These are phyloP conservation scores for Brachionus paranguensis DNA, from an alignment of 1,140 invertebrate genomes.

Conservation along the genomic window DNA sequence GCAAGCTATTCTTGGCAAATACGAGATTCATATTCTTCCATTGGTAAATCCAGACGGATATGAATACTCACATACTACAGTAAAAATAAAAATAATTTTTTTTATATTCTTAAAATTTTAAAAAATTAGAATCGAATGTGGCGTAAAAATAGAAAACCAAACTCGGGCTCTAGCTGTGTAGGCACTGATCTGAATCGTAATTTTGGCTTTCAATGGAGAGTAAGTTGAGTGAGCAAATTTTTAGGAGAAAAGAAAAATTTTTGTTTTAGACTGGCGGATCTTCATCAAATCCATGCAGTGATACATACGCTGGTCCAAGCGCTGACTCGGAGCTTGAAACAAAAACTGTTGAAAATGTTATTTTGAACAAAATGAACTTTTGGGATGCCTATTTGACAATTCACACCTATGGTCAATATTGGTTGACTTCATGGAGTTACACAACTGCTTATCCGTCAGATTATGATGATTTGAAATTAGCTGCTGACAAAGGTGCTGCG, in stretches of 20 bases:
- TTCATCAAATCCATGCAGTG: conserved; percentile 36
- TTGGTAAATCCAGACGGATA: conserved; percentile 41
- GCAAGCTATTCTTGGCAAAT: conserved; percentile 10
- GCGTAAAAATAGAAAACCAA: conserved; percentile 41
- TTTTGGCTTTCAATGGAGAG: conserved; percentile 40
- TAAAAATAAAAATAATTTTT: background rate
- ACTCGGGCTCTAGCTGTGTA: conserved; percentile 14
- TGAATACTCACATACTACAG: conserved; percentile 9
- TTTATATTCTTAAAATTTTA: background rate
- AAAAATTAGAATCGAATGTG: conserved; percentile 40
- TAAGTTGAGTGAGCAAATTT: background rate
- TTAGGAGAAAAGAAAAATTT: background rate
- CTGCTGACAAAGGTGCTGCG: conserved; percentile 1
- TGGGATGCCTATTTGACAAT: conserved; percentile 40
- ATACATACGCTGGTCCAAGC: conserved; percentile 27
- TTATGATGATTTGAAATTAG: conserved; percentile 2
- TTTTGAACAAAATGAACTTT: background rate
- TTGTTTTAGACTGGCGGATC: background rate
- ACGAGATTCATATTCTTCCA: conserved; percentile 26
- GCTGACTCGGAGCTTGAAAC: conserved; percentile 37
- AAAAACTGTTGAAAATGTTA: conserved; percentile 8
- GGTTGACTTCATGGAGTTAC: conserved; percentile 38
- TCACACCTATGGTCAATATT: conserved; percentile 33
- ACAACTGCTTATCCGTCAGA: background rate
- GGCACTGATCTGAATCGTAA: conserved; percentile 41